phyloP scores from a whole-genome alignment of 2,797 vertebrate species.

The Holocentrus rufus region DNA sequence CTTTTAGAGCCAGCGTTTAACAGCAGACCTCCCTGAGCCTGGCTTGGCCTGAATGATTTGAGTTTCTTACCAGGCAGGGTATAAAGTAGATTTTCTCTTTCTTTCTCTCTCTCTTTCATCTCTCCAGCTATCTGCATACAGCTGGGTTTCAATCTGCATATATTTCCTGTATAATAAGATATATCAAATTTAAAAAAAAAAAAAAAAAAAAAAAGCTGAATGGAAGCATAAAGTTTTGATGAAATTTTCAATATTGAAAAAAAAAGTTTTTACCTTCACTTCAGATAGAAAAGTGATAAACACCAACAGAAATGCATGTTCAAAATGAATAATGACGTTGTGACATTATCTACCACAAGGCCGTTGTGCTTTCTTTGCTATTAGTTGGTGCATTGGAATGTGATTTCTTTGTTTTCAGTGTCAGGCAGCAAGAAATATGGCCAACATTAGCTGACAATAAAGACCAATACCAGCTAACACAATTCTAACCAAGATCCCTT shows the following conservation, averaged over 20 bases:
- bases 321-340: not conserved
- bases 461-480: no score
- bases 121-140: no score
- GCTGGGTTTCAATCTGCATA: not conserved
- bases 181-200: no score
- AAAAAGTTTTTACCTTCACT: no score
- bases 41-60: conserved; percentile 33
- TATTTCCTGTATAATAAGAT: not conserved
- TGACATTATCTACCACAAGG: not conserved
- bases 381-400: not conserved
- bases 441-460: not conserved
- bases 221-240: no score
- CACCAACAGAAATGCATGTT: conserved; percentile 4
- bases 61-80: not conserved
- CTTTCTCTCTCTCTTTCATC: not conserved
- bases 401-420: not conserved
- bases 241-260: no score
- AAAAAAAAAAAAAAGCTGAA: no score
- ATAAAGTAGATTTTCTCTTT: not conserved
- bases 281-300: not conserved
- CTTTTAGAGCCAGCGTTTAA: conserved; percentile 47
- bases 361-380: not conserved
- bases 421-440: not conserved
- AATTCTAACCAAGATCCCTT: no score
- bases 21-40: conserved; percentile 30